phyloP scores from a whole-genome alignment of 2,113 vertebrate species.

The Formicarius rufipectus region DNA sequence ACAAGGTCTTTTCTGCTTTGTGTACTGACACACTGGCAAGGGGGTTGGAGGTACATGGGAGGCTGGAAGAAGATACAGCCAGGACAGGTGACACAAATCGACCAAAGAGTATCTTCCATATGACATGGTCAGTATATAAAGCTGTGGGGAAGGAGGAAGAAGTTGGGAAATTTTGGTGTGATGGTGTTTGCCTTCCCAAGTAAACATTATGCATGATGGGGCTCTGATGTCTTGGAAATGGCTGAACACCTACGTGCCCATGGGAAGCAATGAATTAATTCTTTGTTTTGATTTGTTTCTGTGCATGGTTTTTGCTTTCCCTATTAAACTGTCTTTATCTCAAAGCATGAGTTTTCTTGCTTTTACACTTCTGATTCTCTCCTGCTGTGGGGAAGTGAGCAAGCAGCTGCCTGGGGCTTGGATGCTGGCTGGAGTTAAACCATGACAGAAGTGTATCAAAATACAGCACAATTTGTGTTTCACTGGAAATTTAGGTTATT shows the following conservation, averaged over 20 bases:
- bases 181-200: not conserved
- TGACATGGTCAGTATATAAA: not conserved
- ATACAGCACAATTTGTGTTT: not conserved
- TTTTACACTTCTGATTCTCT: not conserved
- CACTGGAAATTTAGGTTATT: not conserved
- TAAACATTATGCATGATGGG: not conserved
- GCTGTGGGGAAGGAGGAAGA: not conserved
- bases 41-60: not conserved
- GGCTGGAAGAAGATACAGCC: not conserved
- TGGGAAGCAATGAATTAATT: not conserved
- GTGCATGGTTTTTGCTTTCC: not conserved
- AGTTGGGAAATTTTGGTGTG: not conserved
- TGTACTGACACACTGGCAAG: not conserved
- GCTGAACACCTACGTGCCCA: not conserved
- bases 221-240: not conserved
- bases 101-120: not conserved
- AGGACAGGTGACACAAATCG: too few relatives aligned
- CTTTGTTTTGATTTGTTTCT: not conserved
- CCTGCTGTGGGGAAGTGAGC: not conserved
- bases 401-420: not conserved
- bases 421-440: not conserved
- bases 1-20: not conserved
- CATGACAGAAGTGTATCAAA: not conserved
- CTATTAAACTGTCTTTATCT: not conserved
- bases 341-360: not conserved